These are phyloP conservation scores for Ptychoptera albimana DNA, from an alignment of 2,888 invertebrate genomes.

Conservation along the genomic window DNA sequence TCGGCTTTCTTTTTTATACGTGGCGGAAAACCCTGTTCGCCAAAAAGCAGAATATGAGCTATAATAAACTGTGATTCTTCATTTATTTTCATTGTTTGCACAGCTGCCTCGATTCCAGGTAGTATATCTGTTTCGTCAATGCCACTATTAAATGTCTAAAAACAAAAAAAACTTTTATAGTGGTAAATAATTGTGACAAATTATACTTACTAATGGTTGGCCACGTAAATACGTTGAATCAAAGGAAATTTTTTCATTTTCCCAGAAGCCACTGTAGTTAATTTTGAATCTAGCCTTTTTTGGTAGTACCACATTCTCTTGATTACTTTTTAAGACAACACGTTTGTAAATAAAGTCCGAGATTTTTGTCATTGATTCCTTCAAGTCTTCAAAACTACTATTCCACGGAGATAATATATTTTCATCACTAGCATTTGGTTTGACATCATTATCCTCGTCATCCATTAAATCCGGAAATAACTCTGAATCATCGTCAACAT, in stretches of 20 bases:
- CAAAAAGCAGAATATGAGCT: constrained; percentile 56
- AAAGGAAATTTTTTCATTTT: constrained; percentile 22
- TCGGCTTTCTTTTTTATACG: constrained; percentile 58
- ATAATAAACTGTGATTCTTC: constrained; percentile 67
- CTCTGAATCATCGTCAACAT: constrained; percentile 13
- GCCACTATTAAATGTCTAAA: constrained; percentile 18
- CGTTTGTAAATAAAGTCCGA: too few relatives aligned
- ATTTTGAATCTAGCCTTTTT: constrained; percentile 21
- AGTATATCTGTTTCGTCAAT: constrained; percentile 28
- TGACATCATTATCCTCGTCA: constrained; percentile 15
- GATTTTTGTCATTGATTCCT: constrained; percentile 16
- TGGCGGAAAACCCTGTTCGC: constrained; percentile 58
- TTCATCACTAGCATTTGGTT: constrained; percentile 6
- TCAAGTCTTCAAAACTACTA: constrained; percentile 20
- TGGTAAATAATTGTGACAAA: too few relatives aligned
- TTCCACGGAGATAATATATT: constrained; percentile 24
- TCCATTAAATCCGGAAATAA: constrained; percentile 12
- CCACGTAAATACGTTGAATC: constrained; percentile 27
- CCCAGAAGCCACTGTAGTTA: constrained; percentile 27
- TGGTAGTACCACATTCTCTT: constrained; percentile 13
- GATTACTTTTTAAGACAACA: too few relatives aligned
- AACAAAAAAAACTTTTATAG: too few relatives aligned
- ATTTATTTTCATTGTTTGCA: constrained; percentile 58
- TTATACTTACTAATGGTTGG: constrained; percentile 11
- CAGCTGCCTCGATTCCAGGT: constrained; percentile 52